Evolutionary conservation across 2,113 vertebrate species (phyloP), one percentile per base, ranked within the genome.

Genomic region (Australoheros scitulus): DNA sequence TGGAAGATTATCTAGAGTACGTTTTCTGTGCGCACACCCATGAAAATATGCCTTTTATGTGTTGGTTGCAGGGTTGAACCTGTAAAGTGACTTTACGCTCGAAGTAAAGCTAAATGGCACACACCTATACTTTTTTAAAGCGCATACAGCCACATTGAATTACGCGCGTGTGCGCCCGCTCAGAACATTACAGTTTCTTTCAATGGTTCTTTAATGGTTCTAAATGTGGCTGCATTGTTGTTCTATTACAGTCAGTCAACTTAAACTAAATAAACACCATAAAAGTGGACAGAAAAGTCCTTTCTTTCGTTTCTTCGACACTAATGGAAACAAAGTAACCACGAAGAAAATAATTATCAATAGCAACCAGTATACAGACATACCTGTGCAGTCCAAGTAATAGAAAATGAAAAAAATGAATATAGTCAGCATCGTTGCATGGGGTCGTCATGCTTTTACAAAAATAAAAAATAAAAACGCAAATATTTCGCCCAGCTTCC

Each of bases 331-430:
- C 47, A 72, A 72, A n/a, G 24, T 70, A 52, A 52, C 65, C 0
- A 52, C 11, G 55, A 14, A 34, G 47, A 72, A 72, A 72, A 72
- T 11, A 52, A 11, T n/a, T 52, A n/a, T 55, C 20, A 72, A 26
- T 18, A 55, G n/a, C 61, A 43, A 14, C 29, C 9, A 38, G 8
- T 38, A 59, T 36, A 3, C 7, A 36, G 10, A 5, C 84, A 7
- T 84, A 93, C 93, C 92, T 94, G 85, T 59, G 26, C 15, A 58
- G 32, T 3, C 24, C 24, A 91, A 26, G 76, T 6, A 34, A 43
- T 36, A 24, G 29, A 91, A 24, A 50, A 55, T 17, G 0, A 92
- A 14, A 11, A 92, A 2, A 26, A 81, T 0, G 0, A 82, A 29
- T 1, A 75, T 6, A 5, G 41, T 81, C 91, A 87, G 68, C 94